These are phyloP conservation scores for Ptychadena robeensis DNA, from an alignment of 2,797 vertebrate genomes.

Conservation along the genomic window DNA sequence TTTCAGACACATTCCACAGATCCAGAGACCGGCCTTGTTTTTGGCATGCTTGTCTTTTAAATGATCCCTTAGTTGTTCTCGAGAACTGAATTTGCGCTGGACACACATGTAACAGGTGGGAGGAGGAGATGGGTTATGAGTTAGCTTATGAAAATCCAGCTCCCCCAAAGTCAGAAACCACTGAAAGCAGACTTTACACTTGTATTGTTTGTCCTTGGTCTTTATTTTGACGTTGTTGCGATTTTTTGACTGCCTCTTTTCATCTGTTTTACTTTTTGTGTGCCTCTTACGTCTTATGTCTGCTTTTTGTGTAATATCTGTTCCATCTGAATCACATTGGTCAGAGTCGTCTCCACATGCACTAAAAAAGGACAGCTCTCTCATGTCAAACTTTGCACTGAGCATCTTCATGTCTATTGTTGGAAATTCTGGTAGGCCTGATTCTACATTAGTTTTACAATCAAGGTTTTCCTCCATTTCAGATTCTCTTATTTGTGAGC, in stretches of 20 bases:
- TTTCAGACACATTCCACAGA: constrained; percentile 97
- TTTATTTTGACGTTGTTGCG: constrained; percentile 78
- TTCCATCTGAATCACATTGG: constrained; percentile 52
- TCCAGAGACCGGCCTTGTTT: constrained; percentile 92
- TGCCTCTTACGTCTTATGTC: constrained; percentile 68
- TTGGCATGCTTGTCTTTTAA: constrained; percentile 92
- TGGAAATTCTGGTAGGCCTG: constrained; percentile 69
- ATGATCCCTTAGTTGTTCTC: constrained; percentile 92
- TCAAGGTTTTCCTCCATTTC: constrained; percentile 64
- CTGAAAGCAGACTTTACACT: constrained; percentile 96
- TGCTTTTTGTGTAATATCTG: not conserved
- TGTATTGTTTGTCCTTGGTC: constrained; percentile 89
- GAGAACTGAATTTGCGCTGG: constrained; percentile 94
- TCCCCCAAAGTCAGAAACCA: constrained; percentile 92
- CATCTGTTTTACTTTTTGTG: constrained; percentile 70
- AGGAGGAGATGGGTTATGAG: constrained; percentile 92
- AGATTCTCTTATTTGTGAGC: constrained; percentile 65
- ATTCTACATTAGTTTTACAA: constrained; percentile 59
- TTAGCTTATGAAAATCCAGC: constrained; percentile 94
- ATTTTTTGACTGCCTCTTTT: constrained; percentile 72
- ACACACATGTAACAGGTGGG: constrained; percentile 99
- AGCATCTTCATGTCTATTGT: constrained; percentile 82
- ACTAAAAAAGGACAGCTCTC: constrained; percentile 81
- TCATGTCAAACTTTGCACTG: constrained; percentile 81
- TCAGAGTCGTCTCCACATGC: constrained; percentile 74